A percentile compares a stretch with the other conserved stretches of the same genome.
Evolutionary conservation across 2,113 vertebrate species (phyloP).

Genomic region (Sardina pilchardus): DNA sequence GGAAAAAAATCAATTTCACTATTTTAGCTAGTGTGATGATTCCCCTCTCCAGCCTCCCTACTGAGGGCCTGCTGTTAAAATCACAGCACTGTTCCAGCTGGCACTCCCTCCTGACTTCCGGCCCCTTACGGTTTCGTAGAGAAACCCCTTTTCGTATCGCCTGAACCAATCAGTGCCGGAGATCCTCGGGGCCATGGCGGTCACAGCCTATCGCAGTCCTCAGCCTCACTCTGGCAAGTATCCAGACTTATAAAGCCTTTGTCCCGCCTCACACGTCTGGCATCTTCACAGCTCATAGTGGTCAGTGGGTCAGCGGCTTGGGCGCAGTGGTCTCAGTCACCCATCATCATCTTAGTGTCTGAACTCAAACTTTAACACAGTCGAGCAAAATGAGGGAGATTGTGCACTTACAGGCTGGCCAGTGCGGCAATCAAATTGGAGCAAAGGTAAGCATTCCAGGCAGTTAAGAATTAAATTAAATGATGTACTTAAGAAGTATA

Average conservation of each 20-base stretch:
- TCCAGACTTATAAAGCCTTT: slow-evolving; percentile 42
- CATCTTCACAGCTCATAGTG: background rate
- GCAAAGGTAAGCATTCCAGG: slow-evolving; percentile 34
- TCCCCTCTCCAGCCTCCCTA: background rate
- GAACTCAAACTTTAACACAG: slow-evolving; percentile 19
- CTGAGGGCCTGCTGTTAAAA: background rate
- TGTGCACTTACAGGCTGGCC: slow-evolving; percentile 65
- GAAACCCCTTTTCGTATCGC: slow-evolving; percentile 25
- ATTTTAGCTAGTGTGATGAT: background rate
- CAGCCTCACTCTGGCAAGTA: slow-evolving; percentile 33
- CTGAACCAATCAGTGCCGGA: background rate
- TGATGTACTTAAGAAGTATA: background rate
- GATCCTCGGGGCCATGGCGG: background rate
- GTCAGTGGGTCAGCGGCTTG: background rate
- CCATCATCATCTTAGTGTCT: background rate
- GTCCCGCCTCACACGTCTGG: slow-evolving; percentile 23
- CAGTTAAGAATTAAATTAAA: background rate
- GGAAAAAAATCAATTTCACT: background rate
- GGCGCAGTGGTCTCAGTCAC: slow-evolving; percentile 6
- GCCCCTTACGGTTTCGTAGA: slow-evolving; percentile 19
- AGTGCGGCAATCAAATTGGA: slow-evolving; percentile 68
- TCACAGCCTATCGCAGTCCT: slow-evolving; percentile 27
- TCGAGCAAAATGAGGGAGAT: slow-evolving; percentile 63
- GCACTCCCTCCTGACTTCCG: slow-evolving; percentile 35
- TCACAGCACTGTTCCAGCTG: background rate